Percentiles rank a stretch among this genome's conserved stretches.
phyloP scores from a whole-genome alignment of 2,888 invertebrate species.

The Lumbricus terrestris region DNA sequence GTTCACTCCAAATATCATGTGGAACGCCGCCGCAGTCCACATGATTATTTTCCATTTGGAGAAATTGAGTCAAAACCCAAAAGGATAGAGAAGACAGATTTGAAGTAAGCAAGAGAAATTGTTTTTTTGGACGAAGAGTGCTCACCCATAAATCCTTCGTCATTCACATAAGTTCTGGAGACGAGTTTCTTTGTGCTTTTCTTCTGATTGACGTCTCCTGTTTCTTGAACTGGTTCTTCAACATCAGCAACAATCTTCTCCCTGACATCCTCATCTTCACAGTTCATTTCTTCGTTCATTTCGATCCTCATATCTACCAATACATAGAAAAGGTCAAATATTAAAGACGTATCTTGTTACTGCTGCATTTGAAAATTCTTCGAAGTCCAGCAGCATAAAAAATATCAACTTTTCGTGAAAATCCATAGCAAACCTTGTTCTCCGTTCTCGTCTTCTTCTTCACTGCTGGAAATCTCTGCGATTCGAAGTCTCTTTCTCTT shows the following conservation, averaged over 20 bases:
- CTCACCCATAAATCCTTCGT: constrained; percentile 14
- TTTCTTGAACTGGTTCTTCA: not conserved
- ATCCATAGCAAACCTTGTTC: not conserved
- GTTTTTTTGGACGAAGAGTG: not conserved
- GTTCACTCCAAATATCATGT: too few species aligned
- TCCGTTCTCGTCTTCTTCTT: not conserved
- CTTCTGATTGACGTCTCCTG: not conserved
- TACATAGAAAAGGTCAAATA: not conserved
- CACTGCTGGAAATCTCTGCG: not conserved
- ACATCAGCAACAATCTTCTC: not conserved
- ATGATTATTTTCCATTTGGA: not conserved
- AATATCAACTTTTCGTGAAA: not conserved
- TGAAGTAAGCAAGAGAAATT: too few species aligned
- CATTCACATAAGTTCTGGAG: not conserved
- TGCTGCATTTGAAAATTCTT: not conserved
- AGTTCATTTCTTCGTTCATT: not conserved
- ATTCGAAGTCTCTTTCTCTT: not conserved
- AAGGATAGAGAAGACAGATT: not conserved
- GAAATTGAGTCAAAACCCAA: not conserved
- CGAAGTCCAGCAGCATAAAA: not conserved
- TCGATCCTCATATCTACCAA: not conserved
- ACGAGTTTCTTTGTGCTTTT: not conserved
- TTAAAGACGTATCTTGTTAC: not conserved
- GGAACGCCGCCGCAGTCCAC: not conserved
- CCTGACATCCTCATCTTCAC: not conserved